Base-by-base conservation (phyloP, 2,888 invertebrate genomes). In the Drosophila sordidula region DNA sequence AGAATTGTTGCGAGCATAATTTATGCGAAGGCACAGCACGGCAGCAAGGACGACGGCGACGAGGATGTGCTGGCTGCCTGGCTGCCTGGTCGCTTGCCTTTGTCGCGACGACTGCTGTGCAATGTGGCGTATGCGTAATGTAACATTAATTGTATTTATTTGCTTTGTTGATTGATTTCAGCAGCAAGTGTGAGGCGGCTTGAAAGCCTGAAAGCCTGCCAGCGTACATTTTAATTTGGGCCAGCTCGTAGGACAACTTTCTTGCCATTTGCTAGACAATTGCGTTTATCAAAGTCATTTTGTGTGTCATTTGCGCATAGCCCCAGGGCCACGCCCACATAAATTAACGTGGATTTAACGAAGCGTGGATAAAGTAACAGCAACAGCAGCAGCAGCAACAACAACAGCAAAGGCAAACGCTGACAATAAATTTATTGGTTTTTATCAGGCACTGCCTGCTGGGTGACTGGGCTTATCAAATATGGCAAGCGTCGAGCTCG, bases 241-340 rank as follows among this genome's bases (percentile, higher is more conserved):
- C 22, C 18, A 16, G 22, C 50, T 49, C 14, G 41, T 39, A 38
- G 32, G 51, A 25, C 61, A 25, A 12, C 9, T 36, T 54, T 46
- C 9, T 51, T 49, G 50, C 22, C 59, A 46, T 63, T 64, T 56
- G 47, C 61, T 65, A 78, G 80, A 82, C 78, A 80, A 76, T 82
- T 78, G 69, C 82, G 69, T 86, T 87, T 84, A 82, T 84, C 80
- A 84, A 87, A 87, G 86, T 78, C 78, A 80, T 85, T 84, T 77
- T 56, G 70, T 73, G 65, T 47, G 59, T 72, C 72, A 75, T 76
- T 71, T 75, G 55, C 55, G 55, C 52, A 52, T 54, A 55, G 68
- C 65, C 56, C 26, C 9, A 41, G 58, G 69, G 50, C 57, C 32
- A 38, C 45, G 47, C 82, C 84, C 75, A 70, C 78, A 83, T 80